Evolutionary conservation across 2,797 vertebrate species (phyloP), one percentile per base, ranked within the genome.

Genomic region (Crenichthys baileyi): DNA sequence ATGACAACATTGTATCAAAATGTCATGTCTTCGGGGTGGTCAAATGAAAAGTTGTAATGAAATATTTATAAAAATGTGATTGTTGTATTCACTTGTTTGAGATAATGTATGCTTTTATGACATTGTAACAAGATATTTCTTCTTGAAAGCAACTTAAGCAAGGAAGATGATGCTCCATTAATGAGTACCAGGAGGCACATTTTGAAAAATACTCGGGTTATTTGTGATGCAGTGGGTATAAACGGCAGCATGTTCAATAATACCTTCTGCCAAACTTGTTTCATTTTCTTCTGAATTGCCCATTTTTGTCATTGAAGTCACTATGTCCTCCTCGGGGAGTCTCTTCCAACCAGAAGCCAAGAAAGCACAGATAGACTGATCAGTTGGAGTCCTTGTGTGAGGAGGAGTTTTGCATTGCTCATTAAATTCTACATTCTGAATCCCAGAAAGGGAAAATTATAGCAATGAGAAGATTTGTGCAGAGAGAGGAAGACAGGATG

Each of bases 241-340:
- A 89, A 81, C 72, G 73, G 70, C 79, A 73, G 71, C 81, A 65
- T 84, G 84, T 85, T 87, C 82, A 79, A 51, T 78, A 76, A 83
- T 76, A 80, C 79, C 75, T 77, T 86, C 74, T 87, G 80, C 83
- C 88, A 91, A 86, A 80, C 79, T 76, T 70, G 0, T 75, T 79
- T 82, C 75, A 78, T 90, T 88, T 85, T 80, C 82, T 77, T 83
- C 82, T 82, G 76, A 84, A 87, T 87, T 78, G 87, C 56, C 84
- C 82, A 81, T 88, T 87, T 89, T 89, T 87, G 88, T 86, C 80
- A 80, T 79, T 80, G 85, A 88, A 87, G 85, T 88, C 87, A 91
- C 89, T 93, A 90, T 90, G 88, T 85, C 81, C 75, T 85, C 88
- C 85, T 77, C 68, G 0, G 89, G 92, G 87, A 86, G 79, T 83